These are phyloP conservation scores for Poeciliopsis infans DNA, from an alignment of 2,797 vertebrate species.

Conservation along the genomic window DNA sequence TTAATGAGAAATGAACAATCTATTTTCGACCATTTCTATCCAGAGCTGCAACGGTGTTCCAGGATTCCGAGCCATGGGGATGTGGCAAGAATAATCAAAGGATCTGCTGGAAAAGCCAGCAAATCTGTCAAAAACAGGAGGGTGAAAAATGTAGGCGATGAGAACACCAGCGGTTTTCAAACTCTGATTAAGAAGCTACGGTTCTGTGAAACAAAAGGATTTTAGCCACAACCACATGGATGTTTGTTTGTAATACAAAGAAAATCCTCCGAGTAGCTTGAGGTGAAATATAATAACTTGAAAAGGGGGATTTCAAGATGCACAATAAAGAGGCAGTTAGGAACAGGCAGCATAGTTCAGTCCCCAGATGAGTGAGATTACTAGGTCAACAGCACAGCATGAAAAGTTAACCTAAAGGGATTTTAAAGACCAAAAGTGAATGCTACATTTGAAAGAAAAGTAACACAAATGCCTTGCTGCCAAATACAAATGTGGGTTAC, in stretches of 20 bases:
- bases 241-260: not conserved
- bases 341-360: not conserved
- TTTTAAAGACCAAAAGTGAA: not conserved
- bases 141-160: not conserved
- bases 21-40: not conserved
- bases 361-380: not conserved
- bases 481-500: not conserved
- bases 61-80: not conserved
- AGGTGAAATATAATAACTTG: not conserved
- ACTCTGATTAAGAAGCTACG: not conserved
- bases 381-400: not conserved
- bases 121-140: not conserved
- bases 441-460: not conserved
- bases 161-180: not conserved
- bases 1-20: constrained; percentile 5
- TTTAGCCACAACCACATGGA: not conserved
- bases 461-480: too few relatives aligned
- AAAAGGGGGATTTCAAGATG: not conserved
- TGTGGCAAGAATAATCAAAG: not conserved
- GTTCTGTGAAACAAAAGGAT: not conserved
- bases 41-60: not conserved
- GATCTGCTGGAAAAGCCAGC: not conserved
- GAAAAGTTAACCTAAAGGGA: not conserved
- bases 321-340: not conserved
- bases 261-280: not conserved